phyloP scores from a whole-genome alignment of 2,797 vertebrate genomes.

The Macropodus opercularis region DNA sequence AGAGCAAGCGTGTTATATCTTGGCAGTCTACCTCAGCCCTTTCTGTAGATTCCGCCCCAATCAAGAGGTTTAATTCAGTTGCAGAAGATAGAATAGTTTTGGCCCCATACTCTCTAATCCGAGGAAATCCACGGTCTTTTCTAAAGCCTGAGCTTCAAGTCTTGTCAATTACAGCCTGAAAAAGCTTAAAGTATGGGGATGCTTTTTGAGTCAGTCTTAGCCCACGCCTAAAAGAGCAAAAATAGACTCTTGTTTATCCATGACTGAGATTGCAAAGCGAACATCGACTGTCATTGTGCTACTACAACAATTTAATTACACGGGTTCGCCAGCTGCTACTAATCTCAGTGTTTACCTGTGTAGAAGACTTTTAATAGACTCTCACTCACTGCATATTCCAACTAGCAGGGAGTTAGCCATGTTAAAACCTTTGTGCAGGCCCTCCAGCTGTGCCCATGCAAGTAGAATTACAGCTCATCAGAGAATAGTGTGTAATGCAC shows the following conservation, averaged over 20 bases:
- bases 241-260: conserved; percentile 62
- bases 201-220: conserved; percentile 43
- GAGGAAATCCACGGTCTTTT: conserved; percentile 69
- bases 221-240: conserved; percentile 46
- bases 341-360: conserved; percentile 69
- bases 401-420: conserved; percentile 37
- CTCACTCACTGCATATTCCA: conserved; percentile 38
- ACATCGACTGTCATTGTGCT: conserved; percentile 52
- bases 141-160: conserved; percentile 65
- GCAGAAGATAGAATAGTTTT: conserved; percentile 58
- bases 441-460: conserved; percentile 48
- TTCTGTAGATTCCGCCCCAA: conserved; percentile 56
- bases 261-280: conserved; percentile 53
- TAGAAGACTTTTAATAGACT: conserved; percentile 67
- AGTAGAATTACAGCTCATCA: conserved; percentile 48
- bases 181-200: conserved; percentile 57
- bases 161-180: conserved; percentile 73
- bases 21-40: conserved; percentile 48
- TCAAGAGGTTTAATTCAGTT: conserved; percentile 73
- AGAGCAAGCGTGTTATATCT: conserved; percentile 39
- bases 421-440: conserved; percentile 48
- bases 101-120: conserved; percentile 68
- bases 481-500: conserved; percentile 36
- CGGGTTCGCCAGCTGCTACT: conserved; percentile 63
- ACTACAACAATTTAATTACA: conserved; percentile 70